Evolutionary conservation across 2,113 vertebrate genomes (phyloP), one percentile per base, ranked within the genome.

Genomic region (Anhinga rufa): DNA sequence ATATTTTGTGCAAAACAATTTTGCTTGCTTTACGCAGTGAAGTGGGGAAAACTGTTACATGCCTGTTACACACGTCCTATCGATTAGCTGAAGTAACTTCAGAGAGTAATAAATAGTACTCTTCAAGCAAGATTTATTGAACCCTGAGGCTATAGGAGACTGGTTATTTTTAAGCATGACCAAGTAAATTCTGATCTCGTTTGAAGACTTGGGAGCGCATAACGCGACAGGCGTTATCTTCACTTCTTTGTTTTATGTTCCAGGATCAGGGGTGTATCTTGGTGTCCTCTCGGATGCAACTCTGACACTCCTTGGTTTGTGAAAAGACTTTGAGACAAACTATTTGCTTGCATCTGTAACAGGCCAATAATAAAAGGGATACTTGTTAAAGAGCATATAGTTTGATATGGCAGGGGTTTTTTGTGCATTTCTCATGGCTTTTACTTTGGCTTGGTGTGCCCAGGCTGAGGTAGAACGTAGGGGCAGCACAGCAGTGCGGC

Each of bases 1-100:
- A 87, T 95, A 31, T 93, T 97, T 90, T 96, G 95, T 96, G 97
- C 97, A 57, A 94, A 96, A 94, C 48, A 20, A 52, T 74, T 97
- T 96, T 96, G 97, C 97, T 98, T 98, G 98, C 98, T 98, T 98
- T 95, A 93, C 82, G 94, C 92, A 88, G 95, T 68, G 75, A 97
- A 89, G 92, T 69, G 97, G 97, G 98, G 98, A 98, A 98, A 98
- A 98, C 98, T 98, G 98, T 98, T 98, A 98, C 93, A 98, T 98
- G 98, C 98, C 97, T 86, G 82, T 61, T 48, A 31, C 3, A 28
- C 10, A 13, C 9, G 42, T 40, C 44, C 66, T 69, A 0, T 22
- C 1, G 6, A 9, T 34, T 4, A 84, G 52, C 46, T 28, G 68
- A 40, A 62, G 66, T 44, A 31, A 89, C 48, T 76, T 55, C 24